Evolutionary conservation across 2,797 vertebrate species (phyloP).

Genomic region (Erethizon dorsatum): DNA sequence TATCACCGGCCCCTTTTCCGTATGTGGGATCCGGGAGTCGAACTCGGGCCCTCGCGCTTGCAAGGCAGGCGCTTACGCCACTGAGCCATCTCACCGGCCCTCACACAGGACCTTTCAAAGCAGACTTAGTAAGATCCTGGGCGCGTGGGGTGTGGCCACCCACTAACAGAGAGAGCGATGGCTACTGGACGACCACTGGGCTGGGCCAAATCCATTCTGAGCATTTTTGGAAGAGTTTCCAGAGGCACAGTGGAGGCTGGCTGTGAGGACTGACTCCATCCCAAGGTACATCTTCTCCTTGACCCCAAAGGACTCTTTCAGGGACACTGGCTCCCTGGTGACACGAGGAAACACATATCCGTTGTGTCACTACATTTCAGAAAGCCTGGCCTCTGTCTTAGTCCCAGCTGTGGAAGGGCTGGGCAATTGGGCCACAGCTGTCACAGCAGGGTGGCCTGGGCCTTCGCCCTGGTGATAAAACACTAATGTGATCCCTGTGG

Average conservation of each 20-base stretch:
- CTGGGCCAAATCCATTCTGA: neutral
- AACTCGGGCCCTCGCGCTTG: too few species aligned
- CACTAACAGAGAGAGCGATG: accelerated
- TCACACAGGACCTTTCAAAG: neutral
- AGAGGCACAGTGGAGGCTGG: neutral
- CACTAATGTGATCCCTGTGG: neutral
- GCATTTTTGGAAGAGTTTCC: neutral
- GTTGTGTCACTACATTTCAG: neutral
- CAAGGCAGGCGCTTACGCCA: too few species aligned
- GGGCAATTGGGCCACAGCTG: neutral
- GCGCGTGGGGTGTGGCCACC: neutral
- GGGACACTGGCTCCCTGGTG: neutral
- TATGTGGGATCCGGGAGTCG: too few species aligned
- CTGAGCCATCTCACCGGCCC: too few species aligned
- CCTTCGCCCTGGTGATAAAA: neutral
- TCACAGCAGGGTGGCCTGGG: neutral
- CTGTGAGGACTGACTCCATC: neutral
- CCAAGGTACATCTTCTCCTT: neutral
- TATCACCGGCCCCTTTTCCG: too few species aligned
- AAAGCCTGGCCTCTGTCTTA: neutral
- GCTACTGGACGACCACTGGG: too few species aligned
- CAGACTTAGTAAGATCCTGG: neutral
- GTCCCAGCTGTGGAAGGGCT: neutral
- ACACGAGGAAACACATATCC: neutral
- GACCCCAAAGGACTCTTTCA: neutral